These are phyloP conservation scores for Bolinopsis microptera DNA, from an alignment of 37 sponge, comb jelly and placozoan genomes.

Conservation along the genomic window DNA sequence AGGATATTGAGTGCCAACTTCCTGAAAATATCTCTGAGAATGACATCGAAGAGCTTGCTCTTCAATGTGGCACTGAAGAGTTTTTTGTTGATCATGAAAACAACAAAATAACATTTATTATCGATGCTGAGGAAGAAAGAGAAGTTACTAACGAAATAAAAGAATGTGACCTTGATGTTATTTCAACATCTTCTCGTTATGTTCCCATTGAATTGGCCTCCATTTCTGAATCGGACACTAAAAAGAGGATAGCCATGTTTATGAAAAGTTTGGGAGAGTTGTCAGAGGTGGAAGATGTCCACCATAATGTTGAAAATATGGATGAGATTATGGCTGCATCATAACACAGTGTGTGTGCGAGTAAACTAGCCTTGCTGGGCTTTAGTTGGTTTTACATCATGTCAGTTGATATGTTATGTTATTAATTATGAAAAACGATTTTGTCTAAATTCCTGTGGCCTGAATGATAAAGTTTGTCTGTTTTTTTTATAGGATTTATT, in stretches of 20 bases:
- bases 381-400: too few relatives aligned
- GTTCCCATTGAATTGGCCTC: neutral
- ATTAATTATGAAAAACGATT: too few relatives aligned
- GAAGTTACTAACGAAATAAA: neutral
- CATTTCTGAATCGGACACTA: neutral
- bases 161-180: neutral
- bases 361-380: too few relatives aligned
- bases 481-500: too few relatives aligned
- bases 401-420: too few relatives aligned
- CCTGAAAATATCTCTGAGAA: constrained; percentile 22
- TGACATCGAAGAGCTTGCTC: constrained; percentile 58
- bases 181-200: neutral
- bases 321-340: constrained; percentile 14
- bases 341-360: too few relatives aligned
- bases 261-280: neutral
- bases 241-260: neutral
- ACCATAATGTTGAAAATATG: constrained; percentile 43
- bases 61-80: constrained; percentile 54
- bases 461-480: too few relatives aligned
- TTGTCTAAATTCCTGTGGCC: too few relatives aligned
- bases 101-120: neutral
- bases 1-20: neutral
- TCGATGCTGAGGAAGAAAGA: neutral
- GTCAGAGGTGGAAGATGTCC: neutral
- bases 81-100: neutral